These are phyloP conservation scores for Pocillopora damicornis DNA, from an alignment of 64 coral and sea anemone species.

Conservation along the genomic window DNA sequence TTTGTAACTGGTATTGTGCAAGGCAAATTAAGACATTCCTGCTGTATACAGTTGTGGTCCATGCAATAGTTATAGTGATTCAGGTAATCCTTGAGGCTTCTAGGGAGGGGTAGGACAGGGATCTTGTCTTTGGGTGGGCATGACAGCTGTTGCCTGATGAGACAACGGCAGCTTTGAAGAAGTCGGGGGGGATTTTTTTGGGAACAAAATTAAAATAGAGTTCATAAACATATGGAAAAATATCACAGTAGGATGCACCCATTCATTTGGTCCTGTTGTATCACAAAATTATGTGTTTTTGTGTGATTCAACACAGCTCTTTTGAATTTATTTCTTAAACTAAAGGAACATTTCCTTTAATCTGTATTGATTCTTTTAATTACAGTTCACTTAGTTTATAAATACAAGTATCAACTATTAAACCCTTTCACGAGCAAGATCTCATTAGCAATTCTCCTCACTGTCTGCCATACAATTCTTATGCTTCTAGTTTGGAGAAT, in stretches of 20 bases:
- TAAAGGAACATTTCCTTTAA: too few relatives aligned
- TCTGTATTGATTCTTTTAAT: too few relatives aligned
- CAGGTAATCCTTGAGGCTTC: slow-evolving; percentile 58
- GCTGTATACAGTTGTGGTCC: neutral
- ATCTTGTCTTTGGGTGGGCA: slow-evolving; percentile 3
- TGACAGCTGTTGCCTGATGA: slow-evolving; percentile 23
- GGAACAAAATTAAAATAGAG: neutral
- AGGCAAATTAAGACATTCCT: neutral
- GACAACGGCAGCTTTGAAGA: slow-evolving; percentile 48
- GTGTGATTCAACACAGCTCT: too few relatives aligned
- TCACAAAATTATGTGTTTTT: too few relatives aligned
- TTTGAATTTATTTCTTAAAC: too few relatives aligned
- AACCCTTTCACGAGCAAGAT: too few relatives aligned
- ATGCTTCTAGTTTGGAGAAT: too few relatives aligned
- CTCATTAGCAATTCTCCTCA: too few relatives aligned
- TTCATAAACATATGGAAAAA: neutral
- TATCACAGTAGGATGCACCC: neutral
- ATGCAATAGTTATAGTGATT: slow-evolving; percentile 1
- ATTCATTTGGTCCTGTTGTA: too few relatives aligned
- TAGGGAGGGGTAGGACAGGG: slow-evolving; percentile 48
- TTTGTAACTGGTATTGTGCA: neutral
- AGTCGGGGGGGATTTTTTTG: slow-evolving; percentile 50
- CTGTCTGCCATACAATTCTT: too few relatives aligned
- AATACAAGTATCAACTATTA: too few relatives aligned
- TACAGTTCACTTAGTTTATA: too few relatives aligned